These are phyloP conservation scores for Tetramorium parvispinum DNA, from an alignment of 1,140 invertebrate genomes.

Conservation along the genomic window DNA sequence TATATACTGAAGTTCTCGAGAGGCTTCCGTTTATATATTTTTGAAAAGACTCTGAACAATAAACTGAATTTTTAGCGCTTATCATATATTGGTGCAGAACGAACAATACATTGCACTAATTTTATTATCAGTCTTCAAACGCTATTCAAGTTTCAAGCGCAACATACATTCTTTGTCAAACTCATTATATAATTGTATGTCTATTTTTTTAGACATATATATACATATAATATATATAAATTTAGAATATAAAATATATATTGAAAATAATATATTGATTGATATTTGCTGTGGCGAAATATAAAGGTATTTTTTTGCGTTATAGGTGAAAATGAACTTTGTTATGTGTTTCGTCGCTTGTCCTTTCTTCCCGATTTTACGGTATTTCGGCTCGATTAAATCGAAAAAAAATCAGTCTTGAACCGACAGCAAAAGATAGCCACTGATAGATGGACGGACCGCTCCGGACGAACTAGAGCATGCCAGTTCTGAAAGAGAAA, in stretches of 20 bases:
- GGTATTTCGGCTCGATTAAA: background rate
- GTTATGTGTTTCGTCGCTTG: background rate
- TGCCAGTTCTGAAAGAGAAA: slow-evolving; percentile 86
- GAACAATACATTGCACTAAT: background rate
- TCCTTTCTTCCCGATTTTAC: background rate
- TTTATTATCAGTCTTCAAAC: background rate
- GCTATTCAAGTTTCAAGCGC: background rate
- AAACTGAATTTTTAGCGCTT: background rate
- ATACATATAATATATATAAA: slow-evolving; percentile 4
- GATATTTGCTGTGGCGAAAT: background rate
- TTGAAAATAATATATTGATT: slow-evolving; percentile 13
- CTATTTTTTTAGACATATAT: slow-evolving; percentile 48
- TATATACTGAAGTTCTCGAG: background rate
- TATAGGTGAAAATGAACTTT: background rate
- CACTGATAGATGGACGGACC: slow-evolving; percentile 62
- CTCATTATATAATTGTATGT: slow-evolving; percentile 7
- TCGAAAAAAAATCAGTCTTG: slow-evolving; percentile 29
- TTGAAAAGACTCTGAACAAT: slow-evolving; percentile 21
- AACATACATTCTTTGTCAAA: slow-evolving; percentile 31
- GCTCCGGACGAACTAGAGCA: slow-evolving; percentile 83
- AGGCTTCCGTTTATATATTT: background rate
- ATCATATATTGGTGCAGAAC: background rate
- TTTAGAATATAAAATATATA: background rate
- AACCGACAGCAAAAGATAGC: slow-evolving; percentile 51
- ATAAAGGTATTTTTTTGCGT: background rate